Evolutionary conservation across 2,797 vertebrate genomes (phyloP), one percentile per base, ranked within the genome.

Genomic region (Pangasius sanitwongsei): DNA sequence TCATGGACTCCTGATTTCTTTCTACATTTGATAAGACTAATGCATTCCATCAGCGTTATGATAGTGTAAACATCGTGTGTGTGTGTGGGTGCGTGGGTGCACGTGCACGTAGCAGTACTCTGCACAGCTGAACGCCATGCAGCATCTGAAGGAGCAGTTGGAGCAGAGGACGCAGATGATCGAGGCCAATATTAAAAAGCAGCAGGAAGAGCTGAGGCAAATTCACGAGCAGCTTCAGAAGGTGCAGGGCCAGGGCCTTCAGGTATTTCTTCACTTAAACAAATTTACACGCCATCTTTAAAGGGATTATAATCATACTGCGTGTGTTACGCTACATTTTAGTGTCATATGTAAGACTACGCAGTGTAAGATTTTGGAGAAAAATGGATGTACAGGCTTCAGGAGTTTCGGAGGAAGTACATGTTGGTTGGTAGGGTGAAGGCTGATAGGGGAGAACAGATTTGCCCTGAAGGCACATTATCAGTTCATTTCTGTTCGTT

Each of bases 221-320:
- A 97, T 98, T 87, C 97, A 98, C 86, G 96, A 98, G 28, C 97
- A 97, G 93, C 96, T 98, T 16, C 96, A 97, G 91, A 94, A 95
- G 0, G 96, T 98, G 86, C 96, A 97, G 88, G 95, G 96, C 75
- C 96, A 96, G 89, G 96, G 95, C 41, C 93, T 97, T 87, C 97
- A 90, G 91, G 90, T 92, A 91, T 69, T 16, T 63, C 59, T 25
- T 16, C 28, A 31, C 16, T 18, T n/a, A 44, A 12, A 57, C 53
- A 1, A 23, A 13, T 80, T 16, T 34, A 6, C 31, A 83, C 55
- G 7, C 1, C 6, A 37, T 44, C 4, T 87, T 87, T 70, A 86
- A 25, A 31, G 70, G 55, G 34, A 61, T 12, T 1, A 20, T 53
- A 34, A 34, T 34, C 23, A 57, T 80, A 57, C 31, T 20, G 37